Percentiles rank a stretch among this genome's conserved stretches.
phyloP scores from a whole-genome alignment of 2,888 invertebrate species.

The Miltochrista miniata region DNA sequence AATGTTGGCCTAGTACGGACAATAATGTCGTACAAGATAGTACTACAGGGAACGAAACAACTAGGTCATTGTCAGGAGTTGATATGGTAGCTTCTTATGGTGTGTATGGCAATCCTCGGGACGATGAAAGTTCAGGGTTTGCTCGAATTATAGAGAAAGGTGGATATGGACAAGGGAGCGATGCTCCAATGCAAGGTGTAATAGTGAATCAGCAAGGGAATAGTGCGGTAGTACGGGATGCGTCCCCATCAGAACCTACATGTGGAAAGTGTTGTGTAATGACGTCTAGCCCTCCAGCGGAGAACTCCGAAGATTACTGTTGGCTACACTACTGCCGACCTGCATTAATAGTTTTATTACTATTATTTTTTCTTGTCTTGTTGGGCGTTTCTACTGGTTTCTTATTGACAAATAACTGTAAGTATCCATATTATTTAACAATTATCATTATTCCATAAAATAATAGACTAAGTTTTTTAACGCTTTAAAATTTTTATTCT shows the following conservation, averaged over 20 bases:
- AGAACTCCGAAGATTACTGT: constrained; percentile 78
- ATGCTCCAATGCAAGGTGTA: constrained; percentile 77
- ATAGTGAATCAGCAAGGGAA: constrained; percentile 81
- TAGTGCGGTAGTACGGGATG: constrained; percentile 72
- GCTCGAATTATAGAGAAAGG: constrained; percentile 72
- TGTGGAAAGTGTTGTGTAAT: constrained; percentile 70
- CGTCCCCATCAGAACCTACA: constrained; percentile 49
- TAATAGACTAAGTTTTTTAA: too few species aligned
- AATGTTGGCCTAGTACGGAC: constrained; percentile 80
- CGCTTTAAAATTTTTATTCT: too few species aligned
- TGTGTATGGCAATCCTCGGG: constrained; percentile 77
- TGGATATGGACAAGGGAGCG: constrained; percentile 70
- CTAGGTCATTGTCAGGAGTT: constrained; percentile 75
- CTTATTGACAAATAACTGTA: constrained; percentile 84
- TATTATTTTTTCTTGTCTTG: constrained; percentile 81
- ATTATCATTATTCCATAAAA: background rate
- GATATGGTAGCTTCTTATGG: constrained; percentile 82
- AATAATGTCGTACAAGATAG: constrained; percentile 68
- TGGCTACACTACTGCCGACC: constrained; percentile 83
- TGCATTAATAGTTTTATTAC: constrained; percentile 77
- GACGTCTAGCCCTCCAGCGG: constrained; percentile 62
- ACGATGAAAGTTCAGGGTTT: constrained; percentile 78
- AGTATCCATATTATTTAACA: constrained; percentile 51
- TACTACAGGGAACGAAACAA: constrained; percentile 64
- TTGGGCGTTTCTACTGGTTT: constrained; percentile 83